phyloP scores from a whole-genome alignment of 2,797 vertebrate species.

The Lates japonicus region DNA sequence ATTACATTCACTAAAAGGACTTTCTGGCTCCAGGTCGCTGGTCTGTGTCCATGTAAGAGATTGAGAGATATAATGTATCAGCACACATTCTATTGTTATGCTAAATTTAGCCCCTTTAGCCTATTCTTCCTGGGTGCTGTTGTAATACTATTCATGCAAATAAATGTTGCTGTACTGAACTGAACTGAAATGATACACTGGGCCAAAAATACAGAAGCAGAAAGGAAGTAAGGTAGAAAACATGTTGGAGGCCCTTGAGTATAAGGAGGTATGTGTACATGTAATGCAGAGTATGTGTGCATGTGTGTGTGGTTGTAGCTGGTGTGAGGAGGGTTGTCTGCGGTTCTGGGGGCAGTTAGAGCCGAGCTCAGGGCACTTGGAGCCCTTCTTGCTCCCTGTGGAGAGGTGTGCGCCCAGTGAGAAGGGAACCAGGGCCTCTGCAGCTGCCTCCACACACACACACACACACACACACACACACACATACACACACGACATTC shows the following conservation, averaged over 20 bases:
- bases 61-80: neutral
- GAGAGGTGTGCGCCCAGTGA: constrained; percentile 67
- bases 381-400: constrained; percentile 61
- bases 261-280: constrained; percentile 15
- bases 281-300: constrained; percentile 7
- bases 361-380: constrained; percentile 54
- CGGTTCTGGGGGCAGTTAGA: constrained; percentile 49
- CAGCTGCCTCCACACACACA: constrained; percentile 64
- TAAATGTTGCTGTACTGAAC: neutral
- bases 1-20: constrained; percentile 28
- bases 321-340: constrained; percentile 13
- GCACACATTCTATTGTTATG: neutral
- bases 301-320: neutral
- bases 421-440: constrained; percentile 70
- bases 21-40: constrained; percentile 29
- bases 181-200: neutral
- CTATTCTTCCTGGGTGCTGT: neutral
- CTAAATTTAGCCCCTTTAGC: neutral
- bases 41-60: neutral
- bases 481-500: constrained; percentile 22
- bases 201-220: neutral
- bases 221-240: constrained; percentile 11
- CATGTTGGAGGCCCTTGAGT: constrained; percentile 4
- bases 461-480: constrained; percentile 15
- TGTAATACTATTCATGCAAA: neutral